A percentile compares a stretch with the other conserved stretches of the same genome.
Evolutionary conservation across 2,888 invertebrate genomes (phyloP).

Genomic region (Morpho helenor): DNA sequence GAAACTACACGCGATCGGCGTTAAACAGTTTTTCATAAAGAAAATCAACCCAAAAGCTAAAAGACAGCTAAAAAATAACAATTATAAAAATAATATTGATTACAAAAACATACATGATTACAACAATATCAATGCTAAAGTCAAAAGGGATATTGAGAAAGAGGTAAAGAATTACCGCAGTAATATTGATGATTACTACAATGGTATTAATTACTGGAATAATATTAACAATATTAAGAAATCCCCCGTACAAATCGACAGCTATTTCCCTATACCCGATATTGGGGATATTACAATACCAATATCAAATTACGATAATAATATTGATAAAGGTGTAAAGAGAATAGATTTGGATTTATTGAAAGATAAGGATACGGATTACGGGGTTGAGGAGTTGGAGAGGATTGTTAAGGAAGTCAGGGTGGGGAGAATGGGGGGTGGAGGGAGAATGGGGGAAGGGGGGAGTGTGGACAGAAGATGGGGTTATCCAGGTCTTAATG

Average conservation of each 20-base stretch:
- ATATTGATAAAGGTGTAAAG: conserved; percentile 14
- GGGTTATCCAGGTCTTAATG: conserved; percentile 39
- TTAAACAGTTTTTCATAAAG: conserved; percentile 80
- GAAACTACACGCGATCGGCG: conserved; percentile 81
- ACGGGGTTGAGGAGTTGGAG: conserved; percentile 20
- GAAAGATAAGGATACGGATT: conserved; percentile 18
- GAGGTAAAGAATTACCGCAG: neutral
- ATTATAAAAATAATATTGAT: neutral
- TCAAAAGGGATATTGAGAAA: conserved; percentile 33
- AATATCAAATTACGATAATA: conserved; percentile 5
- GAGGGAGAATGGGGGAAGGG: no score
- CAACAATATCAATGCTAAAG: conserved; percentile 29
- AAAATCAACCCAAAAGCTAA: conserved; percentile 28
- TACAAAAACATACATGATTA: conserved; percentile 37
- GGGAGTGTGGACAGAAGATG: conserved; percentile 24
- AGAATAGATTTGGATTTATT: conserved; percentile 15
- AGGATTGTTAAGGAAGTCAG: conserved; percentile 14
- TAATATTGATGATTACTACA: conserved; percentile 29
- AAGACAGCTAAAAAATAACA: conserved; percentile 17
- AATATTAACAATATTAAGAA: conserved; percentile 29
- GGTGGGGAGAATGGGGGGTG: neutral
- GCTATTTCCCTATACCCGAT: conserved; percentile 1
- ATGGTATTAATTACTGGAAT: conserved; percentile 37
- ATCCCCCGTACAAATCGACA: conserved; percentile 27
- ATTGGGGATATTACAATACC: conserved; percentile 1